phyloP scores from a whole-genome alignment of 1,140 invertebrate species.

The Brachionus angularis region DNA sequence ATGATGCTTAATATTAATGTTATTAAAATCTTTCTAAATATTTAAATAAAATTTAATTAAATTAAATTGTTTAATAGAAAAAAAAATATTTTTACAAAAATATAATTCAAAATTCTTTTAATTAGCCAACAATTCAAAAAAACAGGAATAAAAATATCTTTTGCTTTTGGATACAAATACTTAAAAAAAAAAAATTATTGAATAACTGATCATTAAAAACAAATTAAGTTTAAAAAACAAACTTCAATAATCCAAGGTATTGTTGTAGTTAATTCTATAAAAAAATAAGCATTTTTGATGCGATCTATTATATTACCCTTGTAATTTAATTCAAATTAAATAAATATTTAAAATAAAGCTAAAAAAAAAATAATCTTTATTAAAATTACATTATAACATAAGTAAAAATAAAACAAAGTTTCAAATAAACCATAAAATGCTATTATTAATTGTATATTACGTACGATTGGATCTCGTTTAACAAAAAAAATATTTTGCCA shows the following conservation, averaged over 20 bases:
- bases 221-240: neutral
- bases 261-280: conserved; percentile 22
- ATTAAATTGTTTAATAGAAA: neutral
- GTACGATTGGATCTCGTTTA: conserved; percentile 27
- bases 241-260: conserved; percentile 43
- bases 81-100: neutral
- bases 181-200: no score
- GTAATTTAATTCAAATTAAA: neutral
- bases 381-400: conserved; percentile 30
- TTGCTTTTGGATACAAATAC: neutral
- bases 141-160: conserved; percentile 39
- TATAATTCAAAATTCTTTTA: conserved; percentile 37
- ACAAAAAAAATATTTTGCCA: conserved; percentile 44
- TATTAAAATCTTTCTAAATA: conserved; percentile 32
- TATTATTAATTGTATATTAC: conserved; percentile 21
- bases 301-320: conserved; percentile 38
- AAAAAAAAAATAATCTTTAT: neutral
- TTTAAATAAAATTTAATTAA: neutral
- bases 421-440: conserved; percentile 32
- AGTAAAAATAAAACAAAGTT: conserved; percentile 31
- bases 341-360: neutral
- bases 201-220: no score
- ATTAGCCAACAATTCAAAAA: conserved; percentile 44
- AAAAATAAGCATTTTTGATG: conserved; percentile 16
- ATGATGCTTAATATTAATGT: conserved; percentile 42